These are phyloP conservation scores for Oikopleura vanhoeffeni DNA, from an alignment of 23 tunicate genomes.

Conservation along the genomic window DNA sequence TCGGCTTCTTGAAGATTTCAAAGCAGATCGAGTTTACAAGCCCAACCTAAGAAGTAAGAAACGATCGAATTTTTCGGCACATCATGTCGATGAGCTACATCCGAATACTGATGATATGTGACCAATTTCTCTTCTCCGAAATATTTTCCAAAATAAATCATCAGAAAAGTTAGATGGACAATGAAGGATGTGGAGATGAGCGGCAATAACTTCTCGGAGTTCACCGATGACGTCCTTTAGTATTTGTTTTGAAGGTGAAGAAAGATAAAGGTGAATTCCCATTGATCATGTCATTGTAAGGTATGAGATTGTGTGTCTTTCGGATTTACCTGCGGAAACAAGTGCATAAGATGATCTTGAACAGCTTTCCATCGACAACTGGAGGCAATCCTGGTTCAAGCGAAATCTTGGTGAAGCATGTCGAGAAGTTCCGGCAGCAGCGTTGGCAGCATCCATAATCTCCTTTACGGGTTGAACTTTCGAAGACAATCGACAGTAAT, in stretches of 20 bases:
- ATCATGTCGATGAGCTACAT: background rate
- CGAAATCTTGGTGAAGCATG: background rate
- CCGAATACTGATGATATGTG: background rate
- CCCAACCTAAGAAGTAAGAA: background rate
- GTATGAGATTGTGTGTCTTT: slow-evolving; percentile 16
- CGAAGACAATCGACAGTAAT: too few relatives aligned
- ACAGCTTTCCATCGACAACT: background rate
- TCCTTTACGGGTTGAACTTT: too few relatives aligned
- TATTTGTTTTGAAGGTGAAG: background rate
- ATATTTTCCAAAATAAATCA: background rate
- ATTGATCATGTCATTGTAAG: background rate
- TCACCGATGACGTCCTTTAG: too few relatives aligned
- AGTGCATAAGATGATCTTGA: slow-evolving; percentile 17
- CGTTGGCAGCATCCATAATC: background rate
- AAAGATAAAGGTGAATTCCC: background rate
- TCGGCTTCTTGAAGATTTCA: background rate
- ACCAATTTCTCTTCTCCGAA: background rate
- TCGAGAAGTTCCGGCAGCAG: background rate
- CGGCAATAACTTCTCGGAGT: too few relatives aligned
- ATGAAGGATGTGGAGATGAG: background rate
- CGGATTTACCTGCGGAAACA: slow-evolving; percentile 15
- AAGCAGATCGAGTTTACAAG: background rate
- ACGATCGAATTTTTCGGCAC: too few relatives aligned
- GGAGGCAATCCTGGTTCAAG: background rate
- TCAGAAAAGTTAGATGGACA: background rate